phyloP scores from a whole-genome alignment of 2,797 vertebrate species.

The Phoeniculus purpureus region DNA sequence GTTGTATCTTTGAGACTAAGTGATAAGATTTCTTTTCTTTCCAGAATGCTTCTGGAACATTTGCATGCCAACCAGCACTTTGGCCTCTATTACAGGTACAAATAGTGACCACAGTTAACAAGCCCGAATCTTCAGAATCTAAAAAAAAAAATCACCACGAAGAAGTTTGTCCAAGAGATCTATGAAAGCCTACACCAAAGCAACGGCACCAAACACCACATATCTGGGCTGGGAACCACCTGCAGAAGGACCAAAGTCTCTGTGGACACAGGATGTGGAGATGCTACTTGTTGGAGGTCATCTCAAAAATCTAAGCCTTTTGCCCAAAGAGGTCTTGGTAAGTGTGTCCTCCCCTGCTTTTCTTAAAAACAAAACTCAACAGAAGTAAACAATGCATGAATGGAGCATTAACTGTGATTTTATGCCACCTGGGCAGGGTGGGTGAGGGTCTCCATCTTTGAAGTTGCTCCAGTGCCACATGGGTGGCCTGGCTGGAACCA shows the following conservation, averaged over 20 bases:
- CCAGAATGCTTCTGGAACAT: neutral
- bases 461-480: neutral
- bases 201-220: constrained; percentile 89
- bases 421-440: too few relatives aligned
- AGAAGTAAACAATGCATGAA: too few relatives aligned
- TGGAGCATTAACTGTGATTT: too few relatives aligned
- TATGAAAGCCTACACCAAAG: constrained; percentile 85
- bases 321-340: constrained; percentile 87
- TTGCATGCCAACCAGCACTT: neutral
- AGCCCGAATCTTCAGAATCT: constrained; percentile 91
- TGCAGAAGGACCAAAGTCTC: constrained; percentile 85
- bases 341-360: neutral
- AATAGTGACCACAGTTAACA: constrained; percentile 99
- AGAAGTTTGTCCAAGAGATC: constrained; percentile 80
- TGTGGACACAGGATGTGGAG: neutral
- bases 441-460: neutral
- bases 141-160: constrained; percentile 84
- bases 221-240: constrained; percentile 86
- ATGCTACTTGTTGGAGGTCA: too few relatives aligned
- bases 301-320: constrained; percentile 84
- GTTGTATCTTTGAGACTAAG: neutral
- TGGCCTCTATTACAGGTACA: constrained; percentile 84
- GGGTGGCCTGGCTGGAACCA: neutral
- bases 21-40: neutral
- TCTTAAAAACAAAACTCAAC: neutral